Evolutionary conservation across 2,888 invertebrate species (phyloP).

Genomic region (Ornithoptera priamus): DNA sequence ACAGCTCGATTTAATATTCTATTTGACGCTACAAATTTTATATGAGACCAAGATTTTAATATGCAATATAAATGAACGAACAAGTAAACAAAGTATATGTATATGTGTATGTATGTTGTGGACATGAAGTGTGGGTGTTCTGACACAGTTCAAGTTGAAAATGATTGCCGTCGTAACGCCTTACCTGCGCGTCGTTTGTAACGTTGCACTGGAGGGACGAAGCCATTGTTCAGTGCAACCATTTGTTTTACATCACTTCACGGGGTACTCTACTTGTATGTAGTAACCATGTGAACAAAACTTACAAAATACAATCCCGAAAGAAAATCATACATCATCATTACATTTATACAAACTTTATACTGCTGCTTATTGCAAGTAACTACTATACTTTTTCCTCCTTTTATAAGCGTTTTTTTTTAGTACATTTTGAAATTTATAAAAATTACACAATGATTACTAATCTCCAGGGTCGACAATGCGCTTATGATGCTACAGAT

Average conservation of each 20-base stretch:
- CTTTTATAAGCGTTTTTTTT: no score
- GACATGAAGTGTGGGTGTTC: constrained; percentile 1
- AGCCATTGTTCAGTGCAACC: constrained; percentile 6
- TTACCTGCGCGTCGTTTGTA: constrained; percentile 11
- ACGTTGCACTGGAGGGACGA: constrained; percentile 12
- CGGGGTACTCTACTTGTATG: background rate
- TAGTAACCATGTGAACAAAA: background rate
- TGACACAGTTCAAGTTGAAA: constrained; percentile 15
- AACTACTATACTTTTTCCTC: no score
- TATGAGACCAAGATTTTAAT: background rate
- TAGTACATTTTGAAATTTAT: no score
- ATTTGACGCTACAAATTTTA: background rate
- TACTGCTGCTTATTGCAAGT: no score
- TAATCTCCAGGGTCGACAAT: no score
- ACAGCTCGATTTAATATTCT: background rate
- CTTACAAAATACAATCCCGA: background rate
- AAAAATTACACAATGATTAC: no score
- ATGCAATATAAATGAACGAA: background rate
- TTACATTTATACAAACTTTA: no score
- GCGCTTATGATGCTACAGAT: no score
- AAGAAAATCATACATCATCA: background rate
- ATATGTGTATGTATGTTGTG: background rate
- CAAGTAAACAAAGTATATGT: background rate
- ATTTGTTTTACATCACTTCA: constrained; percentile 15
- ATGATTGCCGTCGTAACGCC: constrained; percentile 16